Base-by-base conservation (phyloP, 2,797 vertebrate genomes). In the Molossus molossus region DNA sequence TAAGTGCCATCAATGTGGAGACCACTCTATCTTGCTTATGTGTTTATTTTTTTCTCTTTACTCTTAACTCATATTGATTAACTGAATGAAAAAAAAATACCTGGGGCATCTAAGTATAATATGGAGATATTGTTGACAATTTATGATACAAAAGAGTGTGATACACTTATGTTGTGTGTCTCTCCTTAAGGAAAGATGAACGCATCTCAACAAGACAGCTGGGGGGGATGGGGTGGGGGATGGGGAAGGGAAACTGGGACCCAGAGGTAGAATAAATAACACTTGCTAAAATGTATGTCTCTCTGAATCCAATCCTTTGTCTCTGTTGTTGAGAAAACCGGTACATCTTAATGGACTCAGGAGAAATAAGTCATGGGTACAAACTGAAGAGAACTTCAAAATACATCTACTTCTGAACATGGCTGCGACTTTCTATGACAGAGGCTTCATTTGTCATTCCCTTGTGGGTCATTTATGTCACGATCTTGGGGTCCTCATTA, bases 371-470 rank as follows among this genome's bases (percentile, higher is more conserved):
- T 67, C 84, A 84, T 27, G 72, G 75, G 64, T 87, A 72, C 67
- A 96, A 94, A 86, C 55, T 83, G 50, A 93, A 57, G 67, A 89
- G 69, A 93, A 29, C 55, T 84, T 96, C 64, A 94, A 75, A 90
- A 79, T 60, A 40, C 8, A 72, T 65, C 45, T 82, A 76, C n/a
- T 76, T 84, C 50, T 94, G 58, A 90, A 84, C 85, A 76, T 87
- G 88, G 86, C 84, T 64, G 91, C 76, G 64, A 29, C 20, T 33
- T 91, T 91, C 91, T 79, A 83, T 65, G 73, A 85, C 29, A 75
- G 27, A 92, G 73, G 4, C 82, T 93, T 90, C 55, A 29, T 48
- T 91, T 94, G 15, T 58, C 55, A 70, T 70, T 81, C 70, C 33
- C 89, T 89, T 87, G 81, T 60, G 21, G 64, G 60, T 81, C 87